Base-by-base conservation (phyloP, 2,797 vertebrate species). In the Pteropus rufus region DNA sequence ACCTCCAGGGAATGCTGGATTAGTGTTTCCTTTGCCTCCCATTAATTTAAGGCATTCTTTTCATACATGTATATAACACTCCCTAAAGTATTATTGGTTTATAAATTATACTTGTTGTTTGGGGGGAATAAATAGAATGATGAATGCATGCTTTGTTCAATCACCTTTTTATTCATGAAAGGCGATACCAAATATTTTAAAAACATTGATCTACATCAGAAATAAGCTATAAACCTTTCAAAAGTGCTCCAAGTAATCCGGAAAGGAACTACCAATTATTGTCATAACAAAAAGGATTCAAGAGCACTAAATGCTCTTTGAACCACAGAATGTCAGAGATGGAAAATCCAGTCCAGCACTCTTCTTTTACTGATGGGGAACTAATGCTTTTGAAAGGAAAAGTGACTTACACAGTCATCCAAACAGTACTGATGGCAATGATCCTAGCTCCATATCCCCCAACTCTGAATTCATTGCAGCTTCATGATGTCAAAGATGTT, bases 131-230 rank as follows among this genome's bases (percentile, higher is more conserved):
- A 98, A 98, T 97, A 97, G 97, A 98, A 98, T 98, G 98, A 98
- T 98, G 97, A 98, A 99, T 98, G 97, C 69, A 97, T 96, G 98
- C 97, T 98, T 98, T 98, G 97, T 98, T 98, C 98, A 98, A 98
- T 98, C 98, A 98, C 98, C 98, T 98, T 98, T 98, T 98, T 98
- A 98, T 98, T 99, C 98, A 98, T 98, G 98, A 98, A 98, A 98
- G 95, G 97, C 96, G 98, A 98, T 98, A 96, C 87, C 94, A 97
- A 94, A 97, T 98, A 98, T 98, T 98, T 97, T 98, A 95, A 98
- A 98, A 98, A 94, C 98, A 98, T 98, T 98, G 98, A 98, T 99
- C 98, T 98, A 98, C 96, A 98, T 98, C 98, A 98, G 76, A 92
- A 98, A 97, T 98, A 98, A 98, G 96, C 98, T 98, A 98, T 98